Percentiles rank a stretch among this genome's conserved stretches.
phyloP scores from a whole-genome alignment of 2,888 invertebrate genomes.

The Ormyrus pomaceus region DNA sequence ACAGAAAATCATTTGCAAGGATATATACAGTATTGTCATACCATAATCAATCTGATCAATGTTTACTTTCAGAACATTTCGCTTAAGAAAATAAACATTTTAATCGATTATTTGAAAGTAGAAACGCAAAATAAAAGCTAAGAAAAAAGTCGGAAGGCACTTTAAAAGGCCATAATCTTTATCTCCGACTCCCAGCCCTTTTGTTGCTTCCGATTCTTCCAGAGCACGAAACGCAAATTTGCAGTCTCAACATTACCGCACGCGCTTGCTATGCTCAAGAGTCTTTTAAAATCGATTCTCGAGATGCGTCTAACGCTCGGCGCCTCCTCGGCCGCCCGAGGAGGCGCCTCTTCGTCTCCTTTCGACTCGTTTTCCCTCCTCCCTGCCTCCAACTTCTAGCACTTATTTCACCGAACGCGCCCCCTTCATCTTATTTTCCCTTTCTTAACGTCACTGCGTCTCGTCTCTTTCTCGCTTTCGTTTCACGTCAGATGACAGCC shows the following conservation, averaged over 20 bases:
- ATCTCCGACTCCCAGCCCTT: not conserved
- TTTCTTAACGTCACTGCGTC: conserved; percentile 25
- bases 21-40: too few species aligned
- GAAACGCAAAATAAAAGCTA: too few species aligned
- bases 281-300: conserved; percentile 63
- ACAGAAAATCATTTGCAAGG: too few species aligned
- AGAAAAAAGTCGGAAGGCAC: too few species aligned
- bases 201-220: conserved; percentile 14
- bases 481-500: conserved; percentile 73
- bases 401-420: conserved; percentile 36
- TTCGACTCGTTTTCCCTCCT: conserved; percentile 20
- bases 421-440: conserved; percentile 52
- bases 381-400: conserved; percentile 14
- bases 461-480: conserved; percentile 58
- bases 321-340: conserved; percentile 4
- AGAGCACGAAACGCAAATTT: conserved; percentile 19
- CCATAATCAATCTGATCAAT: too few species aligned
- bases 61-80: too few species aligned
- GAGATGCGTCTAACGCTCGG: conserved; percentile 57
- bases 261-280: conserved; percentile 7
- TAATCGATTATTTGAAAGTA: too few species aligned
- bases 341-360: conserved; percentile 56
- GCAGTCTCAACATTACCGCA: conserved; percentile 19
- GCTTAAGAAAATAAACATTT: too few species aligned
- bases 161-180: conserved; percentile 10